Conservation (phyloP, 2,797 vertebrate genomes). For the Poliocrania exsul region DNA sequence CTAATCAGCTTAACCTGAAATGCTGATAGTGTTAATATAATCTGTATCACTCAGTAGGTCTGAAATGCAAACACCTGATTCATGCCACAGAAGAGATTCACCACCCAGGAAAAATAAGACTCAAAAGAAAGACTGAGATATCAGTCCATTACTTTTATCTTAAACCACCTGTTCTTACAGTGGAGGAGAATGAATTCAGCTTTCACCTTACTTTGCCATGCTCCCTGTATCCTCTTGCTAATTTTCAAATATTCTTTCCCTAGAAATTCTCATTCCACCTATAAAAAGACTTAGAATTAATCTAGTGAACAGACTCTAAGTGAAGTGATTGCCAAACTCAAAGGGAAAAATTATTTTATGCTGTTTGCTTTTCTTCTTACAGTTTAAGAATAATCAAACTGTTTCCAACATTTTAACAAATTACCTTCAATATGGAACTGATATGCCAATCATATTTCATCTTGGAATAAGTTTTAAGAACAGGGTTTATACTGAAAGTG, state of each 20-base stretch:
- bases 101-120: not conserved
- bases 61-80: not conserved
- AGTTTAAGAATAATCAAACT: not conserved
- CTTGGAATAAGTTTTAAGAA: not conserved
- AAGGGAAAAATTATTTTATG: not conserved
- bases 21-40: not conserved
- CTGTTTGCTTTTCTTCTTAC: not conserved
- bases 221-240: not conserved
- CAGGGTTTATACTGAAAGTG: not conserved
- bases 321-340: not conserved
- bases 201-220: not conserved
- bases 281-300: not conserved
- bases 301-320: not conserved
- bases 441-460: not conserved
- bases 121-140: not conserved
- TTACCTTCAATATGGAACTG: not conserved
- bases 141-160: not conserved
- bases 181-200: rapidly evolving
- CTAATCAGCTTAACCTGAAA: not conserved
- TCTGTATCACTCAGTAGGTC: not conserved
- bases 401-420: not conserved
- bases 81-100: not conserved
- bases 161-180: not conserved
- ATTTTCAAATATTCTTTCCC: not conserved
- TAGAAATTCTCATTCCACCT: not conserved